A percentile compares a stretch with the other conserved stretches of the same genome.
These are phyloP conservation scores for Protomyctophum bolini DNA, from an alignment of 2,113 vertebrate species.

Conservation along the genomic window DNA sequence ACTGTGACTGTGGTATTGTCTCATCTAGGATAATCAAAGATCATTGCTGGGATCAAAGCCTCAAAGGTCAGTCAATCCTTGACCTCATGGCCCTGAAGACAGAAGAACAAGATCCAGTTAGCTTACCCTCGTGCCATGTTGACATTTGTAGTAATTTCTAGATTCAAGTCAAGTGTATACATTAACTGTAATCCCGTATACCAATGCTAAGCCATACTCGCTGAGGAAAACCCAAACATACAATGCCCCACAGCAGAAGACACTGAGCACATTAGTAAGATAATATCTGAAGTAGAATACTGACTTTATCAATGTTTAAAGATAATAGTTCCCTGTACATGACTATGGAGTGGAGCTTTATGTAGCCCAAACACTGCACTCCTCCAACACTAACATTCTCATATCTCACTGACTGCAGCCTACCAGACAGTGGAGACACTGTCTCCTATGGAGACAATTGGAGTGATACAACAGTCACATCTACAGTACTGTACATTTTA, in stretches of 20 bases:
- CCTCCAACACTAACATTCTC: background rate
- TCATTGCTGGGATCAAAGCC: no score
- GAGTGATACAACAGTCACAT: no score
- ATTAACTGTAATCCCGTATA: conserved; percentile 13
- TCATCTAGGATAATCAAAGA: background rate
- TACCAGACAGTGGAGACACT: no score
- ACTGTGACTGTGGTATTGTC: background rate
- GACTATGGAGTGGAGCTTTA: background rate
- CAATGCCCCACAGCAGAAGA: background rate
- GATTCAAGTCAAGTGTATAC: background rate
- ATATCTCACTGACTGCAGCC: background rate
- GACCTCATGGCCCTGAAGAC: no score
- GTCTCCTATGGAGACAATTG: no score
- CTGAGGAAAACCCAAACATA: background rate
- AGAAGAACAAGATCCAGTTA: background rate
- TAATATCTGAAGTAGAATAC: conserved; percentile 3
- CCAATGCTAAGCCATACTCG: background rate
- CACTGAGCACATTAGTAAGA: conserved; percentile 4
- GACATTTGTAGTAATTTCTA: background rate
- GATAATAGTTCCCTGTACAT: background rate
- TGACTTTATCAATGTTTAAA: conserved; percentile 7
- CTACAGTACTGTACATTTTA: no score
- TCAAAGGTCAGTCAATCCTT: no score
- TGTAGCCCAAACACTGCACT: background rate
- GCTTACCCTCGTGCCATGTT: conserved; percentile 1